Base-by-base conservation (phyloP, 2,888 invertebrate genomes). In the Lymantria monacha region DNA sequence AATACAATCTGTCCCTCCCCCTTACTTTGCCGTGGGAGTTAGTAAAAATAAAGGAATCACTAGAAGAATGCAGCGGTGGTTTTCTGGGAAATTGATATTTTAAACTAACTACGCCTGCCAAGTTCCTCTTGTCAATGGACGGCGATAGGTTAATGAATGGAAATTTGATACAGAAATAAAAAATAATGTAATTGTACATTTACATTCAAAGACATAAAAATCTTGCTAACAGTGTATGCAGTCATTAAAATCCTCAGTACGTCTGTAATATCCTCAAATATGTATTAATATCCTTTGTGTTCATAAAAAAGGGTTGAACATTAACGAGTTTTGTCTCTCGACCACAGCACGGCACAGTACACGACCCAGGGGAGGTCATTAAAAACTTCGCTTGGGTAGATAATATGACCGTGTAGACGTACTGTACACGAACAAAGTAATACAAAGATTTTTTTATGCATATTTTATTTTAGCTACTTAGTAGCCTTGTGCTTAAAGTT, bases 321-420 rank as follows among this genome's bases (percentile, higher is more conserved):
- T 73, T 76, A 76, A 77, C 67, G 74, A 76, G 73, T 72, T 76
- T 73, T 66, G 72, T 76, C 71, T 70, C 63, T 59, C 63, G 63
- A 62, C 67, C 69, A 61, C 65, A 60, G 33, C 33, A 33, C 33
- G 33, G 33, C 33, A 33, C 33, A 33, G 33, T 10, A 33, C 10
- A 33, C 9, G 33, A 10, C 33, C 33, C 33, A 33, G 33, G 33
- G 33, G 33, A 33, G 33, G 38, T 49, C 43, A 60, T 76, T 76
- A 75, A 70, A 72, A 76, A 74, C 69, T 75, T 75, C 61, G 63
- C 60, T 57, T 70, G 63, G 60, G 56, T 59, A 64, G 54, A 53
- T 62, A 53, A 54, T 58, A 61, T 52, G 57, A 47, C 55, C 53
- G 54, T 49, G 54, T 55, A 61, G 57, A 66, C 59, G 57, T 56